Evolutionary conservation across 1,140 invertebrate genomes (phyloP).

Genomic region (Megathymus violae): DNA sequence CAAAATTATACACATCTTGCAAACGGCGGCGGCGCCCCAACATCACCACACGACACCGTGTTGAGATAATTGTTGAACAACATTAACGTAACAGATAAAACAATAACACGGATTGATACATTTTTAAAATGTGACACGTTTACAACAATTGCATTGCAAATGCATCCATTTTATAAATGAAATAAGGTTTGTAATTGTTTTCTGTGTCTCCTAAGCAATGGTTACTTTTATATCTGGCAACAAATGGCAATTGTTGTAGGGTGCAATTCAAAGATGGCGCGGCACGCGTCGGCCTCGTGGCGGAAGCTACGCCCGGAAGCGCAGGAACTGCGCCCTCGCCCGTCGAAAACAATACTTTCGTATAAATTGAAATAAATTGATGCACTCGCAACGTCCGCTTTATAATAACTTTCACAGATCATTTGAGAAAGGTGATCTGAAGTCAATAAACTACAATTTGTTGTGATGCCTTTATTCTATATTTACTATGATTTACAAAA

Average conservation of each 20-base stretch:
- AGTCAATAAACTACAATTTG: constrained; percentile 19
- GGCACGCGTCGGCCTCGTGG: constrained; percentile 76
- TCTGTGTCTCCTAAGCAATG: constrained; percentile 27
- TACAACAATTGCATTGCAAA: constrained; percentile 24
- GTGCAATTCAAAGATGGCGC: constrained; percentile 76
- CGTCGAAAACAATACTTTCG: constrained; percentile 74
- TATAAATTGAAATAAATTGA: constrained; percentile 84
- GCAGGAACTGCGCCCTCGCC: constrained; percentile 64
- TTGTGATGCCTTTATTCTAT: not conserved
- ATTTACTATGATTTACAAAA: not conserved
- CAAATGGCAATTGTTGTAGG: constrained; percentile 67
- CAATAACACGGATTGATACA: constrained; percentile 52
- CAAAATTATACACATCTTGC: constrained; percentile 57
- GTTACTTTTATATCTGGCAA: constrained; percentile 62
- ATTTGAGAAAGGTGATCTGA: constrained; percentile 43
- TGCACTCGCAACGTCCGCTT: constrained; percentile 66
- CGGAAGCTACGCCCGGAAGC: constrained; percentile 75
- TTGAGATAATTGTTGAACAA: constrained; percentile 77
- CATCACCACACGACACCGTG: constrained; percentile 56
- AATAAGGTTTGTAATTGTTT: constrained; percentile 35
- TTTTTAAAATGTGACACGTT: constrained; percentile 37
- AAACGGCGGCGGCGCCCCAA: constrained; percentile 46
- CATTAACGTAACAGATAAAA: constrained; percentile 74
- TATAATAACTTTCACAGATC: constrained; percentile 55
- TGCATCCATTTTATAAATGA: constrained; percentile 22